Conservation (phyloP, 2,888 invertebrate species). For the Plusia festucae region DNA sequence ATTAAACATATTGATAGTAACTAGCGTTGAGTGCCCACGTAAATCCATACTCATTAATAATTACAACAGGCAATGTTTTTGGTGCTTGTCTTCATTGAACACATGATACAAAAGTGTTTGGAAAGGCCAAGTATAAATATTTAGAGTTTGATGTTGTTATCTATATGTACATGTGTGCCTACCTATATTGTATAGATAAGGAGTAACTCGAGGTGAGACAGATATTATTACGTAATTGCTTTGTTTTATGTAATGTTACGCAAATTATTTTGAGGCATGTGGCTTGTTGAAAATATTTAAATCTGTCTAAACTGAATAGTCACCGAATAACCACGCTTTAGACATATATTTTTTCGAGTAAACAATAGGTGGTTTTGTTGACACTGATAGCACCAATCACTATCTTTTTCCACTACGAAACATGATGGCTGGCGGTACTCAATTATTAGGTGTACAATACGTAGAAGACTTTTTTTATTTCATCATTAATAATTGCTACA, state of each 20-base stretch:
- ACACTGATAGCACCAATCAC: neutral
- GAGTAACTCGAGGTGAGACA: slow-evolving; percentile 44
- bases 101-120: slow-evolving; percentile 46
- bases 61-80: slow-evolving; percentile 25
- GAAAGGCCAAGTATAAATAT: slow-evolving; percentile 48
- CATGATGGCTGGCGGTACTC: no score
- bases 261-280: slow-evolving; percentile 12
- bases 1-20: neutral
- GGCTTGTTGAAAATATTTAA: slow-evolving; percentile 13
- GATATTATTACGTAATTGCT: slow-evolving; percentile 51
- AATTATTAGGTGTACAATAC: no score
- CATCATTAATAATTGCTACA: no score
- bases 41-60: slow-evolving; percentile 32
- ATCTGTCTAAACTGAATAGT: neutral
- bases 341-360: neutral
- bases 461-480: no score
- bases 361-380: neutral
- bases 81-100: slow-evolving; percentile 33
- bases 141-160: slow-evolving; percentile 49
- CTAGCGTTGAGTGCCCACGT: slow-evolving; percentile 27
- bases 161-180: slow-evolving; percentile 29
- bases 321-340: neutral
- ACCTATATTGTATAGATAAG: slow-evolving; percentile 42
- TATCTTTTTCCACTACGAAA: neutral
- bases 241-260: slow-evolving; percentile 43